These are phyloP conservation scores for Leucopsar rothschildi DNA, from an alignment of 2,113 vertebrate genomes.

Conservation along the genomic window DNA sequence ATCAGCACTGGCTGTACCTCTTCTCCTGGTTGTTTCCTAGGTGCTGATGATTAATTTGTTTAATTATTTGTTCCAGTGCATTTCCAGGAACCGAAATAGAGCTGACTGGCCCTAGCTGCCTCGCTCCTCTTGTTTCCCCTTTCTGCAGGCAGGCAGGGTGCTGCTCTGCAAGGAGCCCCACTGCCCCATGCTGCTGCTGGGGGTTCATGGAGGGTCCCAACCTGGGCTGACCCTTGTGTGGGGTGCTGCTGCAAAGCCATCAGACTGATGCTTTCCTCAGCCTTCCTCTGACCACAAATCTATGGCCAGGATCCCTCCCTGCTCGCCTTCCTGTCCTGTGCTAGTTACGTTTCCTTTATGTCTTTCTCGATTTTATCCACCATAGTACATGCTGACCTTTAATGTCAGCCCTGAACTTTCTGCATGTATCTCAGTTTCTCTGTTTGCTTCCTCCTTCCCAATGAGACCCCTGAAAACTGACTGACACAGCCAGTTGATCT, in stretches of 20 bases:
- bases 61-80: constrained; percentile 58
- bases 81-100: constrained; percentile 36
- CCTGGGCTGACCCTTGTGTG: not conserved
- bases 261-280: not conserved
- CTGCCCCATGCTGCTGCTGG: rapidly evolving
- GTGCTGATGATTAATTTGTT: constrained; percentile 49
- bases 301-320: not conserved
- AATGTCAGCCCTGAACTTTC: not conserved
- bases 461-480: not conserved
- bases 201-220: not conserved
- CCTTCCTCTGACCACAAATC: not conserved
- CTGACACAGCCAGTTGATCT: not conserved
- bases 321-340: not conserved
- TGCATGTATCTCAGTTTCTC: not conserved
- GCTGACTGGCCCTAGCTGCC: not conserved
- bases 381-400: not conserved
- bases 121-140: not conserved
- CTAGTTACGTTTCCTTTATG: not conserved
- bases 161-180: rapidly evolving
- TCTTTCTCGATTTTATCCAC: not conserved
- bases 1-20: constrained; percentile 22
- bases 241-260: not conserved
- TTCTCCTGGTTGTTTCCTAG: constrained; percentile 51
- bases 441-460: not conserved
- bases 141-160: not conserved